Evolutionary conservation across 1,140 invertebrate genomes (phyloP).

Genomic region (Microplitis mediator): DNA sequence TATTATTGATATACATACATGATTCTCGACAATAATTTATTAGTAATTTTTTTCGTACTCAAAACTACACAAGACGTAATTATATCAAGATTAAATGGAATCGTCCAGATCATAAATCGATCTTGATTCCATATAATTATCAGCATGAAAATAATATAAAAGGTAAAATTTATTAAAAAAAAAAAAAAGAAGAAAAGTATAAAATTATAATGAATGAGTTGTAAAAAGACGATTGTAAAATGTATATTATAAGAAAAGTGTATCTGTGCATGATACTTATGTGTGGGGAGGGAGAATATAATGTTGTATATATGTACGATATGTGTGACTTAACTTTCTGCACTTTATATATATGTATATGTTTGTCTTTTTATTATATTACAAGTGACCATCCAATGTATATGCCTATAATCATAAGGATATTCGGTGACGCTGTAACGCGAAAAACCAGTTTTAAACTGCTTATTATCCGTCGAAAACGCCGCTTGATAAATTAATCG

Average conservation of each 20-base stretch:
- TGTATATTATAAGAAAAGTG: neutral
- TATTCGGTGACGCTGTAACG: conserved; percentile 41
- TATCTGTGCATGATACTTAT: neutral
- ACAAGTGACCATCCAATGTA: neutral
- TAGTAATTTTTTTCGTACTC: neutral
- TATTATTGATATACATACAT: neutral
- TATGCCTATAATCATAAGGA: neutral
- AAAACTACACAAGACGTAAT: neutral
- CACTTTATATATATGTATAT: neutral
- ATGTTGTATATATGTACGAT: neutral
- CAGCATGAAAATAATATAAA: neutral
- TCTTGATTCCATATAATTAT: neutral
- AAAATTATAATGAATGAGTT: conserved; percentile 1
- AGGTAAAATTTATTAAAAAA: too few species aligned
- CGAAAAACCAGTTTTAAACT: conserved; percentile 42
- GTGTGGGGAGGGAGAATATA: neutral
- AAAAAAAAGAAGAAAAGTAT: neutral
- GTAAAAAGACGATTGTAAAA: neutral
- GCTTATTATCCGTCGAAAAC: conserved; percentile 33
- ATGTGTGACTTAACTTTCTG: conserved; percentile 9
- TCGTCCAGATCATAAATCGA: conserved; percentile 12
- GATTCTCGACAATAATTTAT: conserved; percentile 3
- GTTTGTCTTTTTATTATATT: neutral
- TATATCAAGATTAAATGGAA: conserved; percentile 13
- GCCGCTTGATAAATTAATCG: conserved; percentile 16